Base-by-base conservation (phyloP, 1,140 invertebrate species). In the Dreissena rostriformis region DNA sequence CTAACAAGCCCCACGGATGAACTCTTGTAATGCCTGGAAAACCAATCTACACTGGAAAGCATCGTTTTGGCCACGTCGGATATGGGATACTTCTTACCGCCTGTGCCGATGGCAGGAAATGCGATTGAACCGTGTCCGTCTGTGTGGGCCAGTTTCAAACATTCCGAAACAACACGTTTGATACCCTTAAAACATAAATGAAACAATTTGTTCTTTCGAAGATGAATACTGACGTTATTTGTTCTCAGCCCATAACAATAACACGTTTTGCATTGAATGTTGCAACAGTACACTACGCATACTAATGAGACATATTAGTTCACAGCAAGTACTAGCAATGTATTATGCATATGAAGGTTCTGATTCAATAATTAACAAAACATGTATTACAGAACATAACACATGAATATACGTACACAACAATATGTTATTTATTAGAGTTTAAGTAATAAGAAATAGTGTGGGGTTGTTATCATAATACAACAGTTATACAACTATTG, bases 41-140 rank as follows among this genome's bases (percentile, higher is more conserved):
- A 86, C 19, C 61, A 70, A n/a, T 77, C 22, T 15, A 85, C 78
- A 61, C 51, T 66, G 17, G 77, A 55, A 68, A 84, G 86, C 88
- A 90, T 90, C 22, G 39, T 52, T 49, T 82, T 84, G 5, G 89
- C 89, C n/a, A 85, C 88, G 51, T 86, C 22, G 39, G 83, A 75
- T n/a, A 68, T 24, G 29, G 89, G 87, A 61, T 81, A 86, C 22
- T 73, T 72, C 10, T 89, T 84, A 19, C 67, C 82, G 29, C 89
- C 89, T 55, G 89, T 88, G 14, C 89, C 89, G 1, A 90, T 29
- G 7, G 88, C 89, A 39, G 89, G 89, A 52, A 90, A 82, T 5
- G 84, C 84, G 61, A 88, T 81, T 17, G 86, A 84, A 22, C 19
- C 55, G 22, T 79, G 29, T 22, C 52, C 17, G 8, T 78, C 19